These are phyloP conservation scores for Drosophila recens DNA, from an alignment of 2,888 invertebrate genomes.

Conservation along the genomic window DNA sequence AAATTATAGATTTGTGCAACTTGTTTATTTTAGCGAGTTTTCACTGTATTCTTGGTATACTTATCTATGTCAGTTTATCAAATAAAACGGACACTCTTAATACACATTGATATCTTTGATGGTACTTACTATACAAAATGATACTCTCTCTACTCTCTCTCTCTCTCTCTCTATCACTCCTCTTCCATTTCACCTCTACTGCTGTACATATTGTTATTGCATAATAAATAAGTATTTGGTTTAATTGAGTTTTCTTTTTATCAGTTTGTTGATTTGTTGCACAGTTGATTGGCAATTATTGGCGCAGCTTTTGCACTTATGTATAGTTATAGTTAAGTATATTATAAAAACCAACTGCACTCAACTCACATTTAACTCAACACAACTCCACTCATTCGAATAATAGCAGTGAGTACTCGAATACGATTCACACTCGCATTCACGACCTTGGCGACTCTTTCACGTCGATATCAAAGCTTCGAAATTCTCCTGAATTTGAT, in stretches of 20 bases:
- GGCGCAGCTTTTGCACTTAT: conserved; percentile 29
- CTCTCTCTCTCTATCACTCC: neutral
- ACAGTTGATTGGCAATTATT: conserved; percentile 30
- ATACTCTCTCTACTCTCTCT: neutral
- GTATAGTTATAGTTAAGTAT: neutral
- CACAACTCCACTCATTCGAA: conserved; percentile 10
- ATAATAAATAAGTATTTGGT: conserved; percentile 18
- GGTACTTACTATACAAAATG: neutral
- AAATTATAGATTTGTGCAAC: neutral
- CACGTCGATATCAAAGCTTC: conserved; percentile 26
- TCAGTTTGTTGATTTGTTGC: conserved; percentile 9
- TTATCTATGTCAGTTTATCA: conserved; percentile 16
- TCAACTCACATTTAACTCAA: neutral
- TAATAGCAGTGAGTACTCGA: conserved; percentile 1
- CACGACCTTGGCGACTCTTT: conserved; percentile 23
- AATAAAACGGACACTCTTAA: neutral
- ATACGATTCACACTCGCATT: conserved; percentile 16
- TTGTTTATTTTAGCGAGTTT: neutral
- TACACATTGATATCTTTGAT: neutral
- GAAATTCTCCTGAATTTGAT: conserved; percentile 39
- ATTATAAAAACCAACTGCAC: conserved; percentile 13
- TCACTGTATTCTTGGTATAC: neutral
- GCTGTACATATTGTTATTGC: conserved; percentile 24
- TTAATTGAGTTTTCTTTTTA: conserved; percentile 15
- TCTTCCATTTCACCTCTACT: neutral